Evolutionary conservation across 2,797 vertebrate species (phyloP).

Genomic region (Orestias chungarensis): DNA sequence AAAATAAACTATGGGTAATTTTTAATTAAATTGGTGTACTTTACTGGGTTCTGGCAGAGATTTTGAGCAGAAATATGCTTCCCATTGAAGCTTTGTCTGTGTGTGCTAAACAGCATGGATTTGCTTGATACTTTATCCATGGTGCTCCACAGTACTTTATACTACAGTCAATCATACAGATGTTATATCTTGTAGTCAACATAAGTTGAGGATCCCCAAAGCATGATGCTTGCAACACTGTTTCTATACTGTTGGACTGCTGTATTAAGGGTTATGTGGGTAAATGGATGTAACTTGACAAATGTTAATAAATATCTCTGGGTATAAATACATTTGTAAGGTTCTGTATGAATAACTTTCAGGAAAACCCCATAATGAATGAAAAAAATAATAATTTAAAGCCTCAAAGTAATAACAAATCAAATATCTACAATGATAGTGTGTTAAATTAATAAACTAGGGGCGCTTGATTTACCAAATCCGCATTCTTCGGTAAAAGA

Average conservation of each 20-base stretch:
- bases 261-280: neutral
- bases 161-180: no score
- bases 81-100: no score
- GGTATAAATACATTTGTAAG: neutral
- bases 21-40: no score
- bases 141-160: no score
- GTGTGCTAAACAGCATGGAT: no score
- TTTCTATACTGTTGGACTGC: neutral
- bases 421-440: neutral
- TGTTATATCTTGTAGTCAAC: no score
- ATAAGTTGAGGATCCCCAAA: neutral
- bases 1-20: no score
- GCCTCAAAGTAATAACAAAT: neutral
- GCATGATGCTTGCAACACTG: neutral
- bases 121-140: no score
- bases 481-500: neutral
- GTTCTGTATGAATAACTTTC: neutral
- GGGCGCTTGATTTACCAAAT: neutral
- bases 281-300: neutral
- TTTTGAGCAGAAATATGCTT: no score
- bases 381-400: neutral
- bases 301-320: neutral
- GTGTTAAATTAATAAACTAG: neutral
- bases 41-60: no score
- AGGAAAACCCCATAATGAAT: no score